phyloP scores from a whole-genome alignment of 2,113 vertebrate species.

The Tachysurus fulvidraco region DNA sequence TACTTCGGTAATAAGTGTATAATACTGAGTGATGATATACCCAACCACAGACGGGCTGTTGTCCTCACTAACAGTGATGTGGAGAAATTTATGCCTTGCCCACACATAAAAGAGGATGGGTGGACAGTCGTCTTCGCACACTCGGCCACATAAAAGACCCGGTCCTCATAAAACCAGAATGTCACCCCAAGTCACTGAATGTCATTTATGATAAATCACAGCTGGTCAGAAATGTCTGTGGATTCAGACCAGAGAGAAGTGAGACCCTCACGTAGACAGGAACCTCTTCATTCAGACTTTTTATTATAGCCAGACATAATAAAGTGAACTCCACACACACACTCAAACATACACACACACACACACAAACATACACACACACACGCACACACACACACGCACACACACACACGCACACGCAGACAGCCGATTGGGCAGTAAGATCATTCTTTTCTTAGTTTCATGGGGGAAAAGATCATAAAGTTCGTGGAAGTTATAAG shows the following conservation, averaged over 20 bases:
- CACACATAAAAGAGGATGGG: slow-evolving; percentile 66
- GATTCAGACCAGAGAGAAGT: slow-evolving; percentile 63
- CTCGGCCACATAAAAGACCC: slow-evolving; percentile 71
- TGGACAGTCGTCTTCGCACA: slow-evolving; percentile 65
- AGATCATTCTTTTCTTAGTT: slow-evolving; percentile 46
- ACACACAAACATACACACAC: slow-evolving; percentile 5
- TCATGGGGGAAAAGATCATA: neutral
- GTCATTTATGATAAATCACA: slow-evolving; percentile 79
- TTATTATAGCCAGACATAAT: slow-evolving; percentile 73
- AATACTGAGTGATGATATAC: slow-evolving; percentile 69
- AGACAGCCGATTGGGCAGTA: slow-evolving; percentile 56
- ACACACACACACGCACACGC: slow-evolving; percentile 19
- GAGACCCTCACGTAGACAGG: slow-evolving; percentile 57
- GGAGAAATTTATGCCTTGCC: slow-evolving; percentile 67
- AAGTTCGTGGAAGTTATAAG: slow-evolving; percentile 7
- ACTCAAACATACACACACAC: neutral
- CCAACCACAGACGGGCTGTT: slow-evolving; percentile 66
- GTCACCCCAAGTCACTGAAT: slow-evolving; percentile 73
- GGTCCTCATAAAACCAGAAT: slow-evolving; percentile 74
- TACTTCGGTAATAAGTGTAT: slow-evolving; percentile 58
- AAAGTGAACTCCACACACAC: slow-evolving; percentile 30
- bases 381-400: neutral
- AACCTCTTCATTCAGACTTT: slow-evolving; percentile 65
- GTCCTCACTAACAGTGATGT: slow-evolving; percentile 63
- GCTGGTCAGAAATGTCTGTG: slow-evolving; percentile 71